A percentile compares a stretch with the other conserved stretches of the same genome.
Evolutionary conservation across 2,797 vertebrate genomes (phyloP).

Genomic region (Propithecus deckenii): DNA sequence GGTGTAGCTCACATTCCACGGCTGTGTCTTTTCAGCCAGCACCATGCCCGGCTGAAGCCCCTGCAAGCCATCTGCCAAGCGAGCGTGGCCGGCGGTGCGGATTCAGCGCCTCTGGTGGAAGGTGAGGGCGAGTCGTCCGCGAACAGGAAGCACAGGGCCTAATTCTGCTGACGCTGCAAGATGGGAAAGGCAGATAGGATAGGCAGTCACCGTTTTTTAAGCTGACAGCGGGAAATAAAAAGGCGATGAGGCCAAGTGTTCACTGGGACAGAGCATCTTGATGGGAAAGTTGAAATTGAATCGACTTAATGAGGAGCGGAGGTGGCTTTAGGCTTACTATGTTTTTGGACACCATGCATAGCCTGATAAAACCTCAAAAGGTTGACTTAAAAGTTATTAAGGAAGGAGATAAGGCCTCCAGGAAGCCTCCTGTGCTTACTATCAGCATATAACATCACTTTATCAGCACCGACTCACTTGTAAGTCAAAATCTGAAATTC

Average conservation of each 20-base stretch:
- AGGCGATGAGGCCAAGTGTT: neutral
- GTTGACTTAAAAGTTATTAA: constrained; percentile 45
- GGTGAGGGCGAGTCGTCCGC: neutral
- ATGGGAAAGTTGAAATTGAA: constrained; percentile 42
- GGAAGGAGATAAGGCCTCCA: constrained; percentile 47
- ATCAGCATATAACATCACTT: constrained; percentile 49
- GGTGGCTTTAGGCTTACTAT: neutral
- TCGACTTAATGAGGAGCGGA: constrained; percentile 56
- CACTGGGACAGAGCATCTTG: constrained; percentile 27
- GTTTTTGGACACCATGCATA: neutral
- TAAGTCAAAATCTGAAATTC: constrained; percentile 53
- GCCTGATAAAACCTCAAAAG: constrained; percentile 53
- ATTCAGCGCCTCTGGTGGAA: neutral
- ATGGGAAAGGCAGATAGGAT: neutral
- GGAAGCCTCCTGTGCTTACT: constrained; percentile 23
- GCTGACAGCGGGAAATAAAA: constrained; percentile 41
- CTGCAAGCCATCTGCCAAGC: neutral
- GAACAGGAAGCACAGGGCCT: neutral
- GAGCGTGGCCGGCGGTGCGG: neutral
- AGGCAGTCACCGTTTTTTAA: neutral
- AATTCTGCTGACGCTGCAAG: neutral
- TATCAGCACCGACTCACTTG: constrained; percentile 52
- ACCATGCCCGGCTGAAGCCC: neutral
- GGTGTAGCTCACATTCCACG: neutral
- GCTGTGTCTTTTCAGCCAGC: neutral